Percentiles rank a stretch among this genome's conserved stretches.
These are phyloP conservation scores for Coracias cyanogaster DNA, from an alignment of 2,797 vertebrate species.

Conservation along the genomic window DNA sequence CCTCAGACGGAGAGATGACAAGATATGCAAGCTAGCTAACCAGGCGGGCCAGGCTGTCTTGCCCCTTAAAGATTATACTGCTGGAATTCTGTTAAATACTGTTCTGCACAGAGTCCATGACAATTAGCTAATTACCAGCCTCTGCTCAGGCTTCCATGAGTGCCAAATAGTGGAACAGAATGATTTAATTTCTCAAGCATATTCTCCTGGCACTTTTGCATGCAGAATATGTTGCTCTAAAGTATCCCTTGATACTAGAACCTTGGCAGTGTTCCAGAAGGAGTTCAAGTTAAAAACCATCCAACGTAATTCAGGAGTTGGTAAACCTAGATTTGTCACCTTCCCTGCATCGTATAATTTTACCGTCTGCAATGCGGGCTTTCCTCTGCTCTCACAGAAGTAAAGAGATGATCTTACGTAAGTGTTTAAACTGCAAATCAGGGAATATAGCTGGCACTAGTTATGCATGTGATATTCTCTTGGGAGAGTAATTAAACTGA, in stretches of 20 bases:
- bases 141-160: slow-evolving; percentile 4
- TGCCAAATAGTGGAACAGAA: slow-evolving; percentile 44
- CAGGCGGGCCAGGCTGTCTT: not conserved
- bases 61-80: not conserved
- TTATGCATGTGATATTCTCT: not conserved
- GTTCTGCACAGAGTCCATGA: slow-evolving; percentile 19
- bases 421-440: slow-evolving; percentile 35
- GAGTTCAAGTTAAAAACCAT: slow-evolving; percentile 17
- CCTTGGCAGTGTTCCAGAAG: slow-evolving; percentile 42
- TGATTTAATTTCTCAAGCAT: slow-evolving; percentile 57
- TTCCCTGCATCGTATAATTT: not conserved
- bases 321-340: slow-evolving; percentile 49
- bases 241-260: slow-evolving; percentile 4
- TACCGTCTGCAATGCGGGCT: not conserved
- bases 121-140: slow-evolving; percentile 61
- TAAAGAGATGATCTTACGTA: not conserved
- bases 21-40: not conserved
- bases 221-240: slow-evolving; percentile 43
- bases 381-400: slow-evolving; percentile 4
- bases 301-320: not conserved
- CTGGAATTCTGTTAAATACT: slow-evolving; percentile 45
- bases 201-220: slow-evolving; percentile 50
- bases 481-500: slow-evolving; percentile 48
- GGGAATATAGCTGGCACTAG: not conserved
- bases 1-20: not conserved